Evolutionary conservation across 2,113 vertebrate species (phyloP).

Genomic region (Stegastes partitus): DNA sequence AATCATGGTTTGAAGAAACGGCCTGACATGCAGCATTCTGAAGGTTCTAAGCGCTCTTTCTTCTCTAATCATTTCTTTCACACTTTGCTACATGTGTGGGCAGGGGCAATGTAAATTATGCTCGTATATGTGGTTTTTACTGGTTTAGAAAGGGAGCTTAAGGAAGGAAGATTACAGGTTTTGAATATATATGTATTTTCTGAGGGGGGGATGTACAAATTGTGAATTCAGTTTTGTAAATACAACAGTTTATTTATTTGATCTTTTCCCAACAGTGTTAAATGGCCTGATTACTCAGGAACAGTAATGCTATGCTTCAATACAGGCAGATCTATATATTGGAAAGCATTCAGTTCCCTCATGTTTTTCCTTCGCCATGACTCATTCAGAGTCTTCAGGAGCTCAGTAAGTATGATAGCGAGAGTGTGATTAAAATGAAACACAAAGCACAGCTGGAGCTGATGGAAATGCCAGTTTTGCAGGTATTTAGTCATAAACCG

Average conservation of each 20-base stretch:
- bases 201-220: not conserved
- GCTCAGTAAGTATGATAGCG: not conserved
- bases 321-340: not conserved
- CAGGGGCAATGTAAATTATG: conserved; percentile 11
- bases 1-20: conserved; percentile 43
- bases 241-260: not conserved
- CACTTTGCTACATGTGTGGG: conserved; percentile 40
- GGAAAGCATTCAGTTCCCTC: not conserved
- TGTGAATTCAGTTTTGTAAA: not conserved
- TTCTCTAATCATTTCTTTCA: conserved; percentile 42
- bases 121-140: not conserved
- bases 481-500: not conserved
- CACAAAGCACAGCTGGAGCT: not conserved
- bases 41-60: conserved; percentile 2
- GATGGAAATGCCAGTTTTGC: not conserved
- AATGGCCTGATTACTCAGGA: not conserved
- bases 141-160: not conserved
- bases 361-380: not conserved
- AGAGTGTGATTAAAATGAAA: not conserved
- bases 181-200: not conserved
- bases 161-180: conserved; percentile 18
- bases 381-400: not conserved
- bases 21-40: conserved; percentile 41
- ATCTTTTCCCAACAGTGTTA: not conserved
- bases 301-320: not conserved